Conservation (phyloP, 2,888 invertebrate genomes). For the Rhagonycha fulva region DNA sequence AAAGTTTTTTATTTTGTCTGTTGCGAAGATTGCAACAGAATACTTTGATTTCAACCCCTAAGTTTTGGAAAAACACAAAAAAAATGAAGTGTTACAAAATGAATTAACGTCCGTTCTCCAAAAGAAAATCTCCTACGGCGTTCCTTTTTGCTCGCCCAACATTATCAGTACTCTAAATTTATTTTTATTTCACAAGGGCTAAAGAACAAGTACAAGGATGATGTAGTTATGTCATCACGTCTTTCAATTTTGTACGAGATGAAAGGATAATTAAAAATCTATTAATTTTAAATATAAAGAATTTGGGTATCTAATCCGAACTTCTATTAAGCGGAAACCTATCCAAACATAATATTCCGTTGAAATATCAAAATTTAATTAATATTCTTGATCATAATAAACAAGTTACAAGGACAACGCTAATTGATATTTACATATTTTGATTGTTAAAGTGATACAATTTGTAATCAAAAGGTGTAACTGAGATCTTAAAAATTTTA, state of each 20-base stretch:
- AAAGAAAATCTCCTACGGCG: no score
- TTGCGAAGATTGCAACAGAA: no score
- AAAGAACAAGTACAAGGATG: no score
- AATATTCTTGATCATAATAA: constrained; percentile 13
- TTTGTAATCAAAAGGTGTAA: not conserved
- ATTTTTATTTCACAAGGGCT: no score
- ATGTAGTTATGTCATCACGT: not conserved
- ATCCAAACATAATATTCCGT: not conserved
- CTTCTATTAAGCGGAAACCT: not conserved
- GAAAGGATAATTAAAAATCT: not conserved
- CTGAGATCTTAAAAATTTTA: not conserved
- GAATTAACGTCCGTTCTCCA: no score
- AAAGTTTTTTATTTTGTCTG: no score
- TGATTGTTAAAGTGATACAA: not conserved
- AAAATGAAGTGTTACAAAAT: no score
- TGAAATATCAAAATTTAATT: not conserved
- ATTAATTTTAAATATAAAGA: not conserved
- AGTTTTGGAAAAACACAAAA: no score
- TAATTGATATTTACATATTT: constrained; percentile 3
- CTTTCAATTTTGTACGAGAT: not conserved
- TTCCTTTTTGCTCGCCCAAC: no score
- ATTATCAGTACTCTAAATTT: no score
- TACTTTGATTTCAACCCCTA: no score
- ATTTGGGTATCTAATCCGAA: not conserved
- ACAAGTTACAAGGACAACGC: constrained; percentile 11